Evolutionary conservation across 2,888 invertebrate genomes (phyloP), one percentile per base, ranked within the genome.

Genomic region (Drosophila fulvimacula): DNA sequence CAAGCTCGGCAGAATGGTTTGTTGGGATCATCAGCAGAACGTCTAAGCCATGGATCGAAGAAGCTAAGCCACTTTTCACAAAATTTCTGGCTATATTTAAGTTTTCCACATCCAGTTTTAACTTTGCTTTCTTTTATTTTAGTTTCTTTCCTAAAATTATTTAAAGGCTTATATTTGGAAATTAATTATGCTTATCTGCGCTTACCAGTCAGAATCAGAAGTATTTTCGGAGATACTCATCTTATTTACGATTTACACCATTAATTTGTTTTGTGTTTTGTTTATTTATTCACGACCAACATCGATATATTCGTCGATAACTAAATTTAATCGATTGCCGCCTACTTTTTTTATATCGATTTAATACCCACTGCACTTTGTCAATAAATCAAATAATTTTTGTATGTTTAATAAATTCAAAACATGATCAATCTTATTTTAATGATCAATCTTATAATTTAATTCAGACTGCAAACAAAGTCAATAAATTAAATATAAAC

Each of bases 1-100:
- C 92, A 92, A 0, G 90, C 92, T 7, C 87, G 78, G 32, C 92
- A 92, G 53, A 89, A 92, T 0, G 92, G 92, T 63, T 92, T 91
- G 51, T 90, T 82, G 0, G 84, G 80, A 62, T 92, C 92, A 7
- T 86, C 81, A 11, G 80, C 75, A 4, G 88, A 89, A 0, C 91
- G 86, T 10, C 76, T 66, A 0, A 92, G 69, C 92, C 92, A 92
- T 6, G 92, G 92, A 9, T 90, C 86, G 34, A 92, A 92, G 5
- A 91, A 69, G 5, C 74, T 92, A 1, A 92, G 59, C 92, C 92
- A 92, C 38, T 90, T 90, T 19, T 92, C 91, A 53, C 91, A 91
- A 59, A 92, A 92, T 67, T 88, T 90, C 53, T 92, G 92, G 10
- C 84, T 81, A 42, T 91, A 91, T 67, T 91, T 91, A 1, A 77